Evolutionary conservation across 2,797 vertebrate genomes (phyloP), one percentile per base, ranked within the genome.

Genomic region (Alcedo atthis): DNA sequence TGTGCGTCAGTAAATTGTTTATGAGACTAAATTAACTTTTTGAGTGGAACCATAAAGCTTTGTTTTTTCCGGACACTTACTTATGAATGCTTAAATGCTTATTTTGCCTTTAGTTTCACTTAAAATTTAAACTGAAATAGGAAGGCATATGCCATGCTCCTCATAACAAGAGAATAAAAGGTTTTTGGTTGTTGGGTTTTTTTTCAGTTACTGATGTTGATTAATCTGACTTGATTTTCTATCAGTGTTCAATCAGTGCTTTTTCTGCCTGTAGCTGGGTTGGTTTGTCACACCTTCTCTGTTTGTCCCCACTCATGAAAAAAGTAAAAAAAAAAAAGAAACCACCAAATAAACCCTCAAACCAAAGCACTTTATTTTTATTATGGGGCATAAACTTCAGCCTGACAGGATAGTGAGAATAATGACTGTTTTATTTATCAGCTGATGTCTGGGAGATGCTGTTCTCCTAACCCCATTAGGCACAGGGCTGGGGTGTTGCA

Each of bases 1-100:
- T 80, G 61, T 53, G 64, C 95, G 83, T 68, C 77, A 67, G 49
- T 49, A 49, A 94, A 80, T 77, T 81, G 55, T 84, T 95, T 61
- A 10, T 85, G 78, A 62, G 17, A 32, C 46, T 70, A n/a, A 61
- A 75, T 88, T 48, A 89, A 87, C 78, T 82, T 82, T 57, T 57
- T 54, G 24, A 53, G 49, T 77, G 46, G 55, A 87, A 6, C 61
- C 61, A 0, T 81, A 74, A 81, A 88, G 70, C 57, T 84, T 82
- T 74, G 63, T 0, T 10, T 85, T 81, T 87, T 64, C 37, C 58
- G 1, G 0, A 1, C 2, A 0, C 79, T 83, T 73, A 35, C 70
- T 92, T 62, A 59, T 0, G 42, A 69, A 55, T 94, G 28, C 69
- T 87, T 79, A 81, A 81, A 63, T 57, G 54, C 2, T 1, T 66